phyloP scores from a whole-genome alignment of 2,113 vertebrate species.

The Rhinoptilus africanus region DNA sequence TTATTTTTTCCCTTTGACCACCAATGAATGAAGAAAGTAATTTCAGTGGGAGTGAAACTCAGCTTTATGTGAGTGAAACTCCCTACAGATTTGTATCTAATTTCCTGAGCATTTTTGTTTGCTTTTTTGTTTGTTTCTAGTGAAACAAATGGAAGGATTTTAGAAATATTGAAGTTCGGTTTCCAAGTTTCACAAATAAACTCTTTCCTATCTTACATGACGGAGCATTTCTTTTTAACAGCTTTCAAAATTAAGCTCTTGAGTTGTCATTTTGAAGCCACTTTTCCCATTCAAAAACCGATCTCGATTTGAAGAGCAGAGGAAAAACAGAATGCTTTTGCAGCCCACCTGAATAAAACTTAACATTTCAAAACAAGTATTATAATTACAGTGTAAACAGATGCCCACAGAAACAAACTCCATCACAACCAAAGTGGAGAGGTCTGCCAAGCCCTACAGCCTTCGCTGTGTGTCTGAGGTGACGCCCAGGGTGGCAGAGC shows the following conservation, averaged over 20 bases:
- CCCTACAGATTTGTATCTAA: background rate
- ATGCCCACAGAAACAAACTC: background rate
- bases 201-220: background rate
- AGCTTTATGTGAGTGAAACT: background rate
- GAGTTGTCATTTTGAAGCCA: background rate
- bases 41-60: background rate
- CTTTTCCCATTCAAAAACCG: background rate
- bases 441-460: background rate
- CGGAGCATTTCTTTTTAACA: background rate
- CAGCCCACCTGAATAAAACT: background rate
- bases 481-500: background rate
- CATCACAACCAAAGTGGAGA: fast-evolving
- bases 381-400: background rate
- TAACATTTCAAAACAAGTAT: background rate
- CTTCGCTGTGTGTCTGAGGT: background rate
- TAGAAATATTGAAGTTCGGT: background rate
- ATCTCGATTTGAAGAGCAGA: background rate
- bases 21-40: background rate
- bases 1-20: background rate
- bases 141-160: background rate
- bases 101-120: background rate
- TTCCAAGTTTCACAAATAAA: background rate
- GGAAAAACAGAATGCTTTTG: background rate
- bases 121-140: background rate
- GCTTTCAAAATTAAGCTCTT: background rate